phyloP scores from a whole-genome alignment of 2,888 invertebrate species.

The Plutella xylostella region DNA sequence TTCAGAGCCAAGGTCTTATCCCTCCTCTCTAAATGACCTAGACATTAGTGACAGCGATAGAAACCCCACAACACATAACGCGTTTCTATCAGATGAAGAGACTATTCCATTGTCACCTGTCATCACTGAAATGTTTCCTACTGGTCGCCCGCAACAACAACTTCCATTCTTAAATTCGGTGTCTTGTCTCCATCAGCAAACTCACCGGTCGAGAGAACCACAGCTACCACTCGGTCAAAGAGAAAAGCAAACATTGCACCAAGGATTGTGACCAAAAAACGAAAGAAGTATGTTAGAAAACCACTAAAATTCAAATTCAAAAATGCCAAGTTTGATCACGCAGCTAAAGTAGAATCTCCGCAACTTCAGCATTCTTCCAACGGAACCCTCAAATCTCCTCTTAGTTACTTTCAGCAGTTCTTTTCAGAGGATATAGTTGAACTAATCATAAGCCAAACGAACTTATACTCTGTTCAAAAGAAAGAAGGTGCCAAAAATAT shows the following conservation, averaged over 20 bases:
- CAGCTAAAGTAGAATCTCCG: not conserved
- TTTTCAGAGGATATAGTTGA: not conserved
- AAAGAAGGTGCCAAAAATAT: not conserved
- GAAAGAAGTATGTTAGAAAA: not conserved
- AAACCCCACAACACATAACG: too few species aligned
- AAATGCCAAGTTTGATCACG: not conserved
- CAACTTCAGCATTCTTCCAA: not conserved
- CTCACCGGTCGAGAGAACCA: too few species aligned
- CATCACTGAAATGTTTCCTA: too few species aligned
- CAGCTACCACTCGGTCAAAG: not conserved
- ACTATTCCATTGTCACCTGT: too few species aligned
- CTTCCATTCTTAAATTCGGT: too few species aligned
- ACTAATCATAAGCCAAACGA: not conserved
- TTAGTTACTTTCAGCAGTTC: not conserved
- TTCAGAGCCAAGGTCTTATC: too few species aligned
- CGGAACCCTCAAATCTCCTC: not conserved
- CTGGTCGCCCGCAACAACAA: too few species aligned
- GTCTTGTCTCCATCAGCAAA: slow-evolving; percentile 11
- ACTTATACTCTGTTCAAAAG: not conserved
- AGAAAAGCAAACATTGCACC: not conserved
- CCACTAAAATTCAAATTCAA: not conserved
- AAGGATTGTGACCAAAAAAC: not conserved
- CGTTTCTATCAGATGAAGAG: too few species aligned
- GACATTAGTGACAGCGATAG: too few species aligned
- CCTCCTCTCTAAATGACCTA: too few species aligned